phyloP scores from a whole-genome alignment of 2,113 vertebrate species.

The Fulmarus glacialis region DNA sequence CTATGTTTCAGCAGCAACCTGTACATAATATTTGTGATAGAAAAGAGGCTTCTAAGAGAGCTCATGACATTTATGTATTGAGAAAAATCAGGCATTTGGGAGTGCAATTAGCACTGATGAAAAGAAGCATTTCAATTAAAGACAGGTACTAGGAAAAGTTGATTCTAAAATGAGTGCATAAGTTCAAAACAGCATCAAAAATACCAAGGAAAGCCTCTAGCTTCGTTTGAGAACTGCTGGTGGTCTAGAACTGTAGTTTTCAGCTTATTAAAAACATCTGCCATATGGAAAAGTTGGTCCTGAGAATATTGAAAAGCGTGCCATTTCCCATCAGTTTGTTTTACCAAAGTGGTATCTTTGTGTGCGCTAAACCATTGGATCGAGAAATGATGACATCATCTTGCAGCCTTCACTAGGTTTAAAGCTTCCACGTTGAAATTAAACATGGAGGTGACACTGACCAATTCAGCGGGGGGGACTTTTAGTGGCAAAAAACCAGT shows the following conservation, averaged over 20 bases:
- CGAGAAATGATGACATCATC: not conserved
- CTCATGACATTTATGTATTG: not conserved
- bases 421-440: not conserved
- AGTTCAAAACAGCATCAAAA: not conserved
- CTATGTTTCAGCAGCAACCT: not conserved
- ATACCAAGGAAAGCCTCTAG: not conserved
- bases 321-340: not conserved
- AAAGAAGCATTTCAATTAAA: not conserved
- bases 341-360: not conserved
- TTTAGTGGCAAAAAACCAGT: not conserved
- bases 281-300: not conserved
- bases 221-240: not conserved
- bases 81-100: not conserved
- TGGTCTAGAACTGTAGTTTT: not conserved
- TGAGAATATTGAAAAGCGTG: not conserved
- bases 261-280: not conserved
- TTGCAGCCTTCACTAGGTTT: not conserved
- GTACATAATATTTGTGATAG: rapidly evolving
- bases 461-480: not conserved
- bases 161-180: not conserved
- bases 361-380: not conserved
- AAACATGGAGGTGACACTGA: not conserved
- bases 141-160: not conserved
- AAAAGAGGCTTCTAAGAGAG: not conserved
- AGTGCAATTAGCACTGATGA: not conserved